Evolutionary conservation across 2,888 invertebrate genomes (phyloP).

Genomic region (Drosophila formosana): DNA sequence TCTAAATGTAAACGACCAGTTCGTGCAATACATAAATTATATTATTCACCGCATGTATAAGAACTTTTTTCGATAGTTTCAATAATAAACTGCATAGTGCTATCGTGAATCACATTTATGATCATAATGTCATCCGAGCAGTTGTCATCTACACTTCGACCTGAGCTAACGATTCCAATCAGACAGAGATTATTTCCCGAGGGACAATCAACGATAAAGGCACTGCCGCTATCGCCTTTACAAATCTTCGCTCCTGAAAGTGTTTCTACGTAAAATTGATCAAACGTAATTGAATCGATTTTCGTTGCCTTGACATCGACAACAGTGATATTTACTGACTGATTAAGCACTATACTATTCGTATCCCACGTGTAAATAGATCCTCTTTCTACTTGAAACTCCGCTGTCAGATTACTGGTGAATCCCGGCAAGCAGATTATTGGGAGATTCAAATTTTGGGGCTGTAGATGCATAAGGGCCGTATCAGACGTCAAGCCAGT

Average conservation of each 20-base stretch:
- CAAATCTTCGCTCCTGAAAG: not conserved
- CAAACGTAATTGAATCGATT: too few species aligned
- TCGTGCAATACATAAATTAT: too few species aligned
- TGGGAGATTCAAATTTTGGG: not conserved
- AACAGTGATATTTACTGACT: accelerated
- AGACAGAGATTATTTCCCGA: not conserved
- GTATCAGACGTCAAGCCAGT: not conserved
- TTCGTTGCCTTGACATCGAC: not conserved
- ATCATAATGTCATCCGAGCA: not conserved
- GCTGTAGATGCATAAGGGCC: not conserved
- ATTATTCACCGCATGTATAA: not conserved
- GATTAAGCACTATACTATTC: not conserved
- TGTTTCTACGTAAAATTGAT: accelerated
- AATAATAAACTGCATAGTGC: not conserved
- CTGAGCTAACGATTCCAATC: conserved; percentile 21
- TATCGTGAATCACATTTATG: accelerated
- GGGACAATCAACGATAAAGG: not conserved
- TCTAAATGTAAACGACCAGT: too few species aligned
- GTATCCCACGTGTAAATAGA: not conserved
- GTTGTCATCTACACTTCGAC: accelerated
- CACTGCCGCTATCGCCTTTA: conserved; percentile 38
- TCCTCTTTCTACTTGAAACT: accelerated
- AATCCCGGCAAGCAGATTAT: conserved; percentile 26
- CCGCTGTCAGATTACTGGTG: too few species aligned
- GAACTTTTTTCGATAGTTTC: not conserved